phyloP scores from a whole-genome alignment of 2,797 vertebrate species.

The Danio albolineatus region DNA sequence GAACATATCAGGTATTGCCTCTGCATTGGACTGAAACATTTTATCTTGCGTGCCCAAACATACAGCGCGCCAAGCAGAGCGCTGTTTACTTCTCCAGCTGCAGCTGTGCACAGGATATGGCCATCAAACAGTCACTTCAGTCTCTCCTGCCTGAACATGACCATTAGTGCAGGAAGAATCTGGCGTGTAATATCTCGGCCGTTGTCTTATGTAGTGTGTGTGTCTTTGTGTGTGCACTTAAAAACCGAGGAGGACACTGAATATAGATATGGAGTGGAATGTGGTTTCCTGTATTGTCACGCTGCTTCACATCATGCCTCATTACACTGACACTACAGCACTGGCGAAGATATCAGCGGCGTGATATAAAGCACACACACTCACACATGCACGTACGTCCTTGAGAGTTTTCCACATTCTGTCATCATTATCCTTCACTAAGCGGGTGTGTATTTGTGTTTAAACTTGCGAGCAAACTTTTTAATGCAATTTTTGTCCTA shows the following conservation, averaged over 20 bases:
- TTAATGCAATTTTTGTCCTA: too few relatives aligned
- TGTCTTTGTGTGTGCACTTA: conserved; percentile 29
- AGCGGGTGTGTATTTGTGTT: background rate
- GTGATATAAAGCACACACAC: conserved; percentile 5
- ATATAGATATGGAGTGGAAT: conserved; percentile 18
- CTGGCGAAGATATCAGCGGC: conserved; percentile 16
- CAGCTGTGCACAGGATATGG: conserved; percentile 27
- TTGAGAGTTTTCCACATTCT: background rate
- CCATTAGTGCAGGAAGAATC: conserved; percentile 23
- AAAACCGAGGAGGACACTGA: conserved; percentile 19
- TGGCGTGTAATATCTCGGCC: conserved; percentile 19
- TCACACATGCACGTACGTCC: background rate
- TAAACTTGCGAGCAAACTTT: background rate
- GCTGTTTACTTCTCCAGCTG: conserved; percentile 40
- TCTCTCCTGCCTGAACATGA: conserved; percentile 25
- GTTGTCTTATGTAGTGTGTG: background rate
- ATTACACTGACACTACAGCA: conserved; percentile 45
- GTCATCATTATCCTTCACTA: background rate
- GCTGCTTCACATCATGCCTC: conserved; percentile 34
- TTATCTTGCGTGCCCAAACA: conserved; percentile 29
- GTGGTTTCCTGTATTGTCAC: conserved; percentile 29
- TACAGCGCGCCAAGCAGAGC: background rate
- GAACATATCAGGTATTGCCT: conserved; percentile 32
- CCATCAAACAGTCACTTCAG: conserved; percentile 40
- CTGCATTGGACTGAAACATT: background rate